Evolutionary conservation across 2,888 invertebrate genomes (phyloP).

Genomic region (Aphodius granarius): DNA sequence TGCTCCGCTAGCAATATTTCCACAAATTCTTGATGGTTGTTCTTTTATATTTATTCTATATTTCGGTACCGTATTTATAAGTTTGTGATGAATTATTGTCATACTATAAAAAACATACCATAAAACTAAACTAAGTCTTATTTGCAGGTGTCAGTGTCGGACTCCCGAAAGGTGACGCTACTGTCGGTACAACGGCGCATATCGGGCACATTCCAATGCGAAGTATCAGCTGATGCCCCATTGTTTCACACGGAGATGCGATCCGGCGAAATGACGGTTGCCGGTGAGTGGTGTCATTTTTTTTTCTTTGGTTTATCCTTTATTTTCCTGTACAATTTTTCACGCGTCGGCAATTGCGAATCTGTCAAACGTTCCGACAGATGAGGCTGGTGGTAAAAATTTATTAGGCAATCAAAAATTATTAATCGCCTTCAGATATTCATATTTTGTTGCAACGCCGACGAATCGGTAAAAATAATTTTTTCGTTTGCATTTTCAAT

Average conservation of each 20-base stretch:
- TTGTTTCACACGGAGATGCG: slow-evolving; percentile 69
- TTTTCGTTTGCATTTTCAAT: background rate
- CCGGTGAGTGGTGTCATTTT: slow-evolving; percentile 58
- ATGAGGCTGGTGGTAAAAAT: too few relatives aligned
- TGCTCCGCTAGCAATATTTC: too few relatives aligned
- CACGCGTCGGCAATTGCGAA: background rate
- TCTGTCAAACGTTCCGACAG: too few relatives aligned
- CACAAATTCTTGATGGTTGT: too few relatives aligned
- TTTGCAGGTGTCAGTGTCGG: slow-evolving; percentile 66
- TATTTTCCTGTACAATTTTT: background rate
- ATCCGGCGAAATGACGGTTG: slow-evolving; percentile 66
- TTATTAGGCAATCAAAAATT: background rate
- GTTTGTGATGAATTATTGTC: too few relatives aligned
- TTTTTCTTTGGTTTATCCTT: slow-evolving; percentile 10
- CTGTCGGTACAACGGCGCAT: slow-evolving; percentile 67
- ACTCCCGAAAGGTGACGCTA: slow-evolving; percentile 68
- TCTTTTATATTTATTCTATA: too few relatives aligned
- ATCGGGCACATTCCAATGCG: slow-evolving; percentile 72
- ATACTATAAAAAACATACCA: background rate
- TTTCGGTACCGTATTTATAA: too few relatives aligned
- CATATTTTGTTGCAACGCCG: background rate
- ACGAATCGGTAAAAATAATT: background rate
- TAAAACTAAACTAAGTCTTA: background rate
- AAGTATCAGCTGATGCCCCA: slow-evolving; percentile 72
- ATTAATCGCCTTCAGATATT: background rate